Percentiles rank a stretch among this genome's conserved stretches.
These are phyloP conservation scores for Sinodicranocentrus sp. DNA, from an alignment of 2,888 invertebrate species.

Conservation along the genomic window DNA sequence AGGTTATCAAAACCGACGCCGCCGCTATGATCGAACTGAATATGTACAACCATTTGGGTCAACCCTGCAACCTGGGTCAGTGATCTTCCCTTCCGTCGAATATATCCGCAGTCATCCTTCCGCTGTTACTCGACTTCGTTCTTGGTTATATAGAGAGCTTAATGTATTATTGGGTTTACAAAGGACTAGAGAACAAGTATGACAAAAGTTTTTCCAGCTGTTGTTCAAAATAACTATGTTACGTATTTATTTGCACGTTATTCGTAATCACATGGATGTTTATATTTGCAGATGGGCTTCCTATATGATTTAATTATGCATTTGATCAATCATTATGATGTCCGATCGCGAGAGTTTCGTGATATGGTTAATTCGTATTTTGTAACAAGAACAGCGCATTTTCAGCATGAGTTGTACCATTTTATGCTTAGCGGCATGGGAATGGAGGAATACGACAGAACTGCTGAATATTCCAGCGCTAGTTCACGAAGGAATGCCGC, in stretches of 20 bases:
- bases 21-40: conserved; percentile 75
- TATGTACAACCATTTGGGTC: conserved; percentile 73
- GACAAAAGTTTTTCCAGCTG: no score
- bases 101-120: conserved; percentile 82
- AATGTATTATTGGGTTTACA: conserved; percentile 83
- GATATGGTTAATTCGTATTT: conserved; percentile 85
- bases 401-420: conserved; percentile 91
- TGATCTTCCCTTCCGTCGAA: conserved; percentile 71
- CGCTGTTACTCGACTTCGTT: conserved; percentile 89
- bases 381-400: conserved; percentile 88
- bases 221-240: no score
- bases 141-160: conserved; percentile 93
- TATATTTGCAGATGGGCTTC: conserved; percentile 82
- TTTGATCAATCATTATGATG: conserved; percentile 81
- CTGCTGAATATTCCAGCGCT: conserved; percentile 62
- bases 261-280: no score
- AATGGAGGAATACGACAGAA: conserved; percentile 72
- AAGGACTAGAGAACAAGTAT: conserved; percentile 74
- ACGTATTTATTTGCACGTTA: no score
- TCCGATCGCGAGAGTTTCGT: conserved; percentile 82
- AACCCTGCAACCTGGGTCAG: conserved; percentile 67
- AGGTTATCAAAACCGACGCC: conserved; percentile 73
- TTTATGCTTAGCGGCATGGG: conserved; percentile 86
- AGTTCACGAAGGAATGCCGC: background rate
- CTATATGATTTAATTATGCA: conserved; percentile 86